Evolutionary conservation across 1,140 invertebrate genomes (phyloP), one percentile per base, ranked within the genome.

Genomic region (Trigoniulus corallinus): DNA sequence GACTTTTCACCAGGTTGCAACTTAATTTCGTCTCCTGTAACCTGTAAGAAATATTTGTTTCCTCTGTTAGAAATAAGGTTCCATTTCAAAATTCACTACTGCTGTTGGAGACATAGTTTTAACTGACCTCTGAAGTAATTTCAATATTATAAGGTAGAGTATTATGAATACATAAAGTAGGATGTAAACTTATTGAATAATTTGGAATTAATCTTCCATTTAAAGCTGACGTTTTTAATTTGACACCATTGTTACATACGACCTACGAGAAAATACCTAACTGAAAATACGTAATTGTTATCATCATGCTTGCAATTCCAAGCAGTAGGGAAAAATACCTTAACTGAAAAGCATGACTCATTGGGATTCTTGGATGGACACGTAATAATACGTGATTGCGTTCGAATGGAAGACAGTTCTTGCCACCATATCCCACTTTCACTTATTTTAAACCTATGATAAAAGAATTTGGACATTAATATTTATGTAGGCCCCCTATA

Each of bases 381-480:
- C 20, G 57, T 56, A 34, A 64, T 61, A 49, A 56, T 60, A 51
- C 61, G 64, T 18, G 58, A 53, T 40, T 59, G 63, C 18, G 67
- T 67, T 43, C 66, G 66, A 57, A 78, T 75, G 3, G 73, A 72
- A 1, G 75, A 74, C 43, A 86, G 67, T 53, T 88, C 83, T 67
- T 77, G 78, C 85, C 85, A 88, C 76, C 80, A 86, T 12, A 87
- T 74, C 10, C 78, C 77, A 53, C 74, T 73, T 7, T 74, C 73
- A 39, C 80, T 80, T 0, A 80, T 73, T 58, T 79, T 74, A 62
- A 81, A 80, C 4, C 42, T 44, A 44, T 7, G 7, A 34, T 7
- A 34, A 7, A n/a, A n/a, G n/a, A n/a, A n/a, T n/a, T n/a, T n/a
- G n/a, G n/a, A n/a, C n/a, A n/a, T n/a, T n/a, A n/a, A n/a, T n/a